Percentiles rank a stretch among this genome's conserved stretches.
Conservation (phyloP, 2,797 vertebrate species). For the Lagodon rhomboides region DNA sequence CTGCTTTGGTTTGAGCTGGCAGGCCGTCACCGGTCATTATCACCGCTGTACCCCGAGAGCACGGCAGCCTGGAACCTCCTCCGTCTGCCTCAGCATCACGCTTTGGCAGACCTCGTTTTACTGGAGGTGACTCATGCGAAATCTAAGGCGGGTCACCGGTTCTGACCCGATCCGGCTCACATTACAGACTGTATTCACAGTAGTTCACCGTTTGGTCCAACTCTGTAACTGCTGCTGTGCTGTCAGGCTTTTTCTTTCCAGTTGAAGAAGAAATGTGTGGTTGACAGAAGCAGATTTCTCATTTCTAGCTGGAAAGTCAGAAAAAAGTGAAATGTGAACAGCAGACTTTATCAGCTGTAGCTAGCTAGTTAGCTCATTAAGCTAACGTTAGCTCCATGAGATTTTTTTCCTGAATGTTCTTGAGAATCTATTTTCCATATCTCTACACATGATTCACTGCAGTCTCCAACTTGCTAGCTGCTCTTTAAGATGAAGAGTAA, state of each 20-base stretch:
- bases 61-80: no score
- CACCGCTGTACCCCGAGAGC: slow-evolving; percentile 32
- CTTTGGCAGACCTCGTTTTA: slow-evolving; percentile 37
- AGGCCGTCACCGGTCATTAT: slow-evolving; percentile 65
- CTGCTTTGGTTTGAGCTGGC: slow-evolving; percentile 65
- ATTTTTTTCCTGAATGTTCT: no score
- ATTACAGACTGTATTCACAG: slow-evolving; percentile 33
- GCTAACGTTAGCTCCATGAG: neutral
- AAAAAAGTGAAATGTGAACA: neutral
- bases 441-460: no score
- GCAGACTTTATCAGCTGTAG: no score
- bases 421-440: no score
- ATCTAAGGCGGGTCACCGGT: slow-evolving; percentile 38
- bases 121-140: slow-evolving; percentile 51
- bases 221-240: slow-evolving; percentile 5
- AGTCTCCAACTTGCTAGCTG: no score
- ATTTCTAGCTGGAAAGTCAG: no score
- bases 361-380: neutral
- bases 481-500: neutral
- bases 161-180: slow-evolving; percentile 48
- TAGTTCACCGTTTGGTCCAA: slow-evolving; percentile 16
- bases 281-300: no score
- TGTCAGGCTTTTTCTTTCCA: no score
- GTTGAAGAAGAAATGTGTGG: no score
- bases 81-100: slow-evolving; percentile 29